These are phyloP conservation scores for Chelonoidis abingdonii DNA, from an alignment of 2,113 vertebrate species.

Conservation along the genomic window DNA sequence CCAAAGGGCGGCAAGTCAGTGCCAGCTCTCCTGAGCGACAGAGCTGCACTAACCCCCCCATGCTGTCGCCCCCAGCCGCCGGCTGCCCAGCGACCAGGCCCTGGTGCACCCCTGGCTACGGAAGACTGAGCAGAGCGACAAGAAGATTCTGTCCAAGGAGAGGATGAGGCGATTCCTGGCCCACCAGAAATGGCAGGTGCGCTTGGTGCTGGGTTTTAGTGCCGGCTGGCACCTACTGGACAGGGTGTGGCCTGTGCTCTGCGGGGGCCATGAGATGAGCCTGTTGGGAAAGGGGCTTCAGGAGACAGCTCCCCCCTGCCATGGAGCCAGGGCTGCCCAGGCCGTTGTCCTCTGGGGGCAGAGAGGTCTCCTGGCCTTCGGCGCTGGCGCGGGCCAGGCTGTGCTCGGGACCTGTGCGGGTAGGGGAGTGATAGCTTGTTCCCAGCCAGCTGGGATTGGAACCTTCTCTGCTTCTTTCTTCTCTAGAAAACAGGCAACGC, in stretches of 20 bases:
- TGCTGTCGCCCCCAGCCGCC: conserved; percentile 46
- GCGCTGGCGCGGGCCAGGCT: not conserved
- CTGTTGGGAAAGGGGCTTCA: not conserved
- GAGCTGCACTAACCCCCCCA: accelerated
- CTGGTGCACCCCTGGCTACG: conserved; percentile 87
- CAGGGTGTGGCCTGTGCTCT: not conserved
- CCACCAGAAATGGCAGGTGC: conserved; percentile 88
- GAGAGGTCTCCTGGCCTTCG: not conserved
- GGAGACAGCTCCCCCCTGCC: not conserved
- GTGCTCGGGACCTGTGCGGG: accelerated
- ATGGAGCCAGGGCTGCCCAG: not conserved
- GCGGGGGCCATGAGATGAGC: no score
- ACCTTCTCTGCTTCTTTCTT: not conserved
- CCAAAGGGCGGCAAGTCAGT: not conserved
- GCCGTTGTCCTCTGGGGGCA: not conserved
- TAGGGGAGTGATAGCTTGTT: not conserved
- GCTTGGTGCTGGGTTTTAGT: no score
- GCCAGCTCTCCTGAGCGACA: not conserved
- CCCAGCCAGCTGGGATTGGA: not conserved
- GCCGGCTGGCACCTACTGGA: not conserved
- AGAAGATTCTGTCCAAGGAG: conserved; percentile 83
- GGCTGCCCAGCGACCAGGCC: conserved; percentile 80
- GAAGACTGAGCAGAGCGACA: conserved; percentile 69
- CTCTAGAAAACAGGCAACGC: conserved; percentile 90
- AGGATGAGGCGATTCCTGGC: conserved; percentile 86